Conservation (phyloP, 2,888 invertebrate species). For the Drosophila rubida region DNA sequence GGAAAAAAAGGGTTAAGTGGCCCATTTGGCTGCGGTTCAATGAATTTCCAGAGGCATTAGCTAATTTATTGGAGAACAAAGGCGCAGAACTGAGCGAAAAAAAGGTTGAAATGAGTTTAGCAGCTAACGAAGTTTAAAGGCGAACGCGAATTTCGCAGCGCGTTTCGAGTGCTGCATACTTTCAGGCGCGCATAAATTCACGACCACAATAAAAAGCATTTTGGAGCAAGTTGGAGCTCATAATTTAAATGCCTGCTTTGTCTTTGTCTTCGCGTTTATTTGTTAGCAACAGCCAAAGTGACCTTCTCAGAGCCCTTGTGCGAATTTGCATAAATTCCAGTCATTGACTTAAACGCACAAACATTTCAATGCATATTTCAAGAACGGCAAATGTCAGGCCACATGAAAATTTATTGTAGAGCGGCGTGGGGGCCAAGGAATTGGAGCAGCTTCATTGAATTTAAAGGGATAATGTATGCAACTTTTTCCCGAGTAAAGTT, state of each 20-base stretch:
- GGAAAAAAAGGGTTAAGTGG: slow-evolving; percentile 69
- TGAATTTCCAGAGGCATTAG: slow-evolving; percentile 47
- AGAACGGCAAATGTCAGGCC: slow-evolving; percentile 33
- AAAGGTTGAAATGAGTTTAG: slow-evolving; percentile 16
- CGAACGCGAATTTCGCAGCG: slow-evolving; percentile 2
- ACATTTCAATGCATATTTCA: slow-evolving; percentile 62
- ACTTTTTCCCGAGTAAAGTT: slow-evolving; percentile 25
- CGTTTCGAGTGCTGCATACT: slow-evolving; percentile 44
- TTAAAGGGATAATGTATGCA: slow-evolving; percentile 75
- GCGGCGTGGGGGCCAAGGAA: neutral
- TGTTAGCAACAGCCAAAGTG: slow-evolving; percentile 9
- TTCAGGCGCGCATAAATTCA: slow-evolving; percentile 49
- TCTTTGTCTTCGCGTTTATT: slow-evolving; percentile 18
- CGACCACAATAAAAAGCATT: slow-evolving; percentile 33
- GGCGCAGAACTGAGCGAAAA: slow-evolving; percentile 9
- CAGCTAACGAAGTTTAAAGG: slow-evolving; percentile 13
- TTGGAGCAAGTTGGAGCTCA: slow-evolving; percentile 41
- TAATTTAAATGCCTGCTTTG: slow-evolving; percentile 52
- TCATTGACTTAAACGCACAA: slow-evolving; percentile 69
- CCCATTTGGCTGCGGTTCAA: slow-evolving; percentile 64
- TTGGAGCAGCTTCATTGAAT: slow-evolving; percentile 58
- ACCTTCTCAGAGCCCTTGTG: slow-evolving; percentile 18
- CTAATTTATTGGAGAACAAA: slow-evolving; percentile 55
- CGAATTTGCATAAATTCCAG: slow-evolving; percentile 73
- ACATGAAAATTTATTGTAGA: slow-evolving; percentile 25